phyloP scores from a whole-genome alignment of 2,888 invertebrate genomes.

The Nipponacmea schrenckii region DNA sequence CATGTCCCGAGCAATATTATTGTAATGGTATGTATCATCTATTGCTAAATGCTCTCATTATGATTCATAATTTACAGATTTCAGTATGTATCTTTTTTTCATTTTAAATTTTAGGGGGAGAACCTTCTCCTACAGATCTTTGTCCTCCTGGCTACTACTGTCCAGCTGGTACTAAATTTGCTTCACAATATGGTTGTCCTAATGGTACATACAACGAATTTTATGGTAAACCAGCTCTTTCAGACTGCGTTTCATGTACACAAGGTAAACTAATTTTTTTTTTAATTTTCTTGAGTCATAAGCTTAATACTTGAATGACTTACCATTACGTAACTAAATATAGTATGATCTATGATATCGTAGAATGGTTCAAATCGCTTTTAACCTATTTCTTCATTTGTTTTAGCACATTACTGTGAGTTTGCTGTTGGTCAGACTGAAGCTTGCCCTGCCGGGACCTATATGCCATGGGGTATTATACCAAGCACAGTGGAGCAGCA shows the following conservation, averaged over 20 bases:
- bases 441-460: conserved; percentile 57
- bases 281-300: not conserved
- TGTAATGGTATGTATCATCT: conserved; percentile 46
- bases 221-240: conserved; percentile 42
- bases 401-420: conserved; percentile 62
- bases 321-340: too few species aligned
- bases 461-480: conserved; percentile 63
- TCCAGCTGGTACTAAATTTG: conserved; percentile 54
- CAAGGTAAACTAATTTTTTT: conserved; percentile 52
- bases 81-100: not conserved
- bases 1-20: conserved; percentile 50
- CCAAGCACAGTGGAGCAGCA: conserved; percentile 31
- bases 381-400: not conserved
- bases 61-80: too few species aligned
- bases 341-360: too few species aligned
- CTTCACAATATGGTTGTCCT: conserved; percentile 56
- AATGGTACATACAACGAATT: conserved; percentile 63
- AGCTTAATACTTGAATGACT: not conserved
- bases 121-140: conserved; percentile 41
- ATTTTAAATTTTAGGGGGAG: conserved; percentile 46
- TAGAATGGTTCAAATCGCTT: not conserved
- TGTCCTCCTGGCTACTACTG: conserved; percentile 64
- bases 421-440: conserved; percentile 50
- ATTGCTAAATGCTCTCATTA: too few species aligned
- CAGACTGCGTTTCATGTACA: conserved; percentile 59